Evolutionary conservation across 1,140 invertebrate genomes (phyloP).

Genomic region (Monochamus saltuarius): DNA sequence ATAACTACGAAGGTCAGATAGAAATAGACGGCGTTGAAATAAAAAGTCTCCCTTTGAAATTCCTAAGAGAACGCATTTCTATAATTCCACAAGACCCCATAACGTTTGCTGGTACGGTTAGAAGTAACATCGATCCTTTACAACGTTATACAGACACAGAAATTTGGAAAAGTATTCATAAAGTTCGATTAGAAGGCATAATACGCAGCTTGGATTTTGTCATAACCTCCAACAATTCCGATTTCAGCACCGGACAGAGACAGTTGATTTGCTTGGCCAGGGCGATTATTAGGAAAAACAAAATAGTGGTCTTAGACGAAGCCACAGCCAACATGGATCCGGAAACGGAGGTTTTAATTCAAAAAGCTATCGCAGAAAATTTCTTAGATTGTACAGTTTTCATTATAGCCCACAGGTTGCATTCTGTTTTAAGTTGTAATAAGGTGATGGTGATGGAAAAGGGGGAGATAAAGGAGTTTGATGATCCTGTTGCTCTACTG

Average conservation of each 20-base stretch:
- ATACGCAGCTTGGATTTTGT: conserved; percentile 31
- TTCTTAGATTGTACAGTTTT: conserved; percentile 75
- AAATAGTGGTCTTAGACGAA: conserved; percentile 78
- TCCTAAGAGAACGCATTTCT: conserved; percentile 74
- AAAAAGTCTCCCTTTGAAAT: conserved; percentile 64
- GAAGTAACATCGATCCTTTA: conserved; percentile 38
- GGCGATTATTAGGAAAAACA: conserved; percentile 72
- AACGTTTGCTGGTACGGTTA: conserved; percentile 66
- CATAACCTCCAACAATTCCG: conserved; percentile 23
- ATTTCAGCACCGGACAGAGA: conserved; percentile 74
- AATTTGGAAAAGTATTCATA: conserved; percentile 43
- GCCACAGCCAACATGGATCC: conserved; percentile 71
- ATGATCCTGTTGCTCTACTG: conserved; percentile 67
- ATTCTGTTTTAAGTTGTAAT: conserved; percentile 81
- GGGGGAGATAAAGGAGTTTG: conserved; percentile 67
- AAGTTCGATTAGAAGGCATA: conserved; percentile 44
- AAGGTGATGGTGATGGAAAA: conserved; percentile 73
- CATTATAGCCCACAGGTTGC: conserved; percentile 79
- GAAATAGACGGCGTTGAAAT: conserved; percentile 63
- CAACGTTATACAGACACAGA: conserved; percentile 52
- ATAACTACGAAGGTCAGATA: conserved; percentile 57
- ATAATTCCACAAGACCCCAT: conserved; percentile 88
- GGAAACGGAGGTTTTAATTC: conserved; percentile 69
- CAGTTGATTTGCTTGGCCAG: conserved; percentile 78
- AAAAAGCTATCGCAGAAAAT: conserved; percentile 66